phyloP scores from a whole-genome alignment of 2,113 vertebrate species.

The Anthoscopus minutus region DNA sequence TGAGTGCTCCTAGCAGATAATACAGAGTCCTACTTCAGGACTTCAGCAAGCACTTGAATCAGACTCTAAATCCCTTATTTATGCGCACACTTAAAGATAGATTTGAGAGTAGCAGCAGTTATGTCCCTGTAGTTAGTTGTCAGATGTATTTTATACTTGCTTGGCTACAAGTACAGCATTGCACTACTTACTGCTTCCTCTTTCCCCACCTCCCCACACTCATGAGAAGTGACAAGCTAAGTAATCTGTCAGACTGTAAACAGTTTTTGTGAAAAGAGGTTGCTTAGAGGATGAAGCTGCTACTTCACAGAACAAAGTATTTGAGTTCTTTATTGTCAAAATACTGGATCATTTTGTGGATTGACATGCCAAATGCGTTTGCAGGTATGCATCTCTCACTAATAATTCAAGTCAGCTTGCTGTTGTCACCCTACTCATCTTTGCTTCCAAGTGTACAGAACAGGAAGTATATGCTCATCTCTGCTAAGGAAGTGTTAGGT shows the following conservation, averaged over 20 bases:
- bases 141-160: not conserved
- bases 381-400: not conserved
- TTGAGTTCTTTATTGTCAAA: not conserved
- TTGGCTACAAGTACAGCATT: not conserved
- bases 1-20: not conserved
- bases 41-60: not conserved
- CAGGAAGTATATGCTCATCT: not conserved
- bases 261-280: not conserved
- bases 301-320: not conserved
- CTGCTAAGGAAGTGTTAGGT: not conserved
- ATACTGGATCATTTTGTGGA: not conserved
- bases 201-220: not conserved
- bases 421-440: not conserved
- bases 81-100: not conserved
- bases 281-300: not conserved
- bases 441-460: not conserved
- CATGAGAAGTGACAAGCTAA: not conserved
- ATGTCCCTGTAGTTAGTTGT: not conserved
- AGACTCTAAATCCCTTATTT: not conserved
- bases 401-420: not conserved
- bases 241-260: not conserved
- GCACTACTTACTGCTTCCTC: not conserved
- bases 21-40: too few relatives aligned
- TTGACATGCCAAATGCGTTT: not conserved
- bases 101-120: not conserved